A percentile compares a stretch with the other conserved stretches of the same genome.
phyloP scores from a whole-genome alignment of 2,113 vertebrate species.

The Xerus inauris region DNA sequence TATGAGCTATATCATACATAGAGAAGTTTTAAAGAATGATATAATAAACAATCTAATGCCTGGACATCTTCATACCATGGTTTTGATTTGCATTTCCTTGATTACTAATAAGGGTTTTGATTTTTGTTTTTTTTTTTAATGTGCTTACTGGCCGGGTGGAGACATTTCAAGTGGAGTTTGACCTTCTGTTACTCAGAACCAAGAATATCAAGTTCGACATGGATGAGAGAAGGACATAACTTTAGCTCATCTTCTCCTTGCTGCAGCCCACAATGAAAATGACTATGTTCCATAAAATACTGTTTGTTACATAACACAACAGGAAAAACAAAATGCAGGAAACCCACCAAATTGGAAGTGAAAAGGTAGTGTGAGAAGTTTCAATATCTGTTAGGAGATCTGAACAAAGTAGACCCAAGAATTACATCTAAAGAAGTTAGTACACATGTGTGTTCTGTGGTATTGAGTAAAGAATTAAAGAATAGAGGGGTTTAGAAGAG shows the following conservation, averaged over 20 bases:
- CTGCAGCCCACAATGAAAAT: background rate
- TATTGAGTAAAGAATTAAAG: background rate
- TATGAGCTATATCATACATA: conserved; percentile 3
- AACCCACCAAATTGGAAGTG: background rate
- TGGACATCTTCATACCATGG: background rate
- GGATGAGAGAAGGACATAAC: background rate
- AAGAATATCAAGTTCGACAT: background rate
- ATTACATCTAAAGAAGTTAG: background rate
- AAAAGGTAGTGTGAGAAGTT: background rate
- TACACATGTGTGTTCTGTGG: background rate
- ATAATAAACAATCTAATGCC: background rate
- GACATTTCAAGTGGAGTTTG: background rate
- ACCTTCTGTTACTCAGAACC: background rate
- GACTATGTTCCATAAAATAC: background rate
- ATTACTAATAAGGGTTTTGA: background rate
- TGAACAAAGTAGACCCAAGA: background rate
- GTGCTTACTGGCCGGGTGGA: background rate
- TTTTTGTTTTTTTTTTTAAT: background rate
- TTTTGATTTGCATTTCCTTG: conserved; percentile 51
- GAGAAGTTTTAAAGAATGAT: background rate
- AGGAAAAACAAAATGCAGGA: background rate
- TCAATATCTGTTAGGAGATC: background rate
- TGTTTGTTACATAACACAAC: background rate
- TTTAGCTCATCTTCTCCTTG: background rate
- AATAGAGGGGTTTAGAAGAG: background rate